Evolutionary conservation across 1,140 invertebrate genomes (phyloP).

Genomic region (Drosophila subpulchrella): DNA sequence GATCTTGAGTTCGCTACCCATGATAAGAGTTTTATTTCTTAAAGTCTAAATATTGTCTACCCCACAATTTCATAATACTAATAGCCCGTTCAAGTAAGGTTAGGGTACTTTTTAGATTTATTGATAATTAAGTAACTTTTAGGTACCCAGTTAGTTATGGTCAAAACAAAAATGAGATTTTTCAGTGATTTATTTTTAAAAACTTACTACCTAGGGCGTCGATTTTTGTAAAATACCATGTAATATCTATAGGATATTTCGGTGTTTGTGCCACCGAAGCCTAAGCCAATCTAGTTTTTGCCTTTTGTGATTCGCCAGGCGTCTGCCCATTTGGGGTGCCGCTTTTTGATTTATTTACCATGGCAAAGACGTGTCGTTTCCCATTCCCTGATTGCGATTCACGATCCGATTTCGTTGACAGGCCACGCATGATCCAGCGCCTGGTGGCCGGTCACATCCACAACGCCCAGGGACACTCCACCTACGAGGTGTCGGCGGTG

Average conservation of each 20-base stretch:
- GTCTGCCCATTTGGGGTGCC: constrained; percentile 6
- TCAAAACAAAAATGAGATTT: no score
- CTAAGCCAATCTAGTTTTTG: not conserved
- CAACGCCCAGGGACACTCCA: constrained; percentile 73
- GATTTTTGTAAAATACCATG: no score
- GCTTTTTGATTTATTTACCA: constrained; percentile 14
- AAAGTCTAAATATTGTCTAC: no score
- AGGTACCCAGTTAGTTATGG: no score
- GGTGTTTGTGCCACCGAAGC: not conserved
- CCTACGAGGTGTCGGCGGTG: constrained; percentile 72
- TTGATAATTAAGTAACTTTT: no score
- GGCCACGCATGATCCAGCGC: constrained; percentile 86
- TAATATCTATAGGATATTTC: not conserved
- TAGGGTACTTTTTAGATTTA: no score
- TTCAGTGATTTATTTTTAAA: no score
- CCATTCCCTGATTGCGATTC: not conserved
- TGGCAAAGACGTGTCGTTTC: not conserved
- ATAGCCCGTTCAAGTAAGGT: no score
- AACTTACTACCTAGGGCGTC: no score
- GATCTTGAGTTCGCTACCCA: no score
- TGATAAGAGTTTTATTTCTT: no score
- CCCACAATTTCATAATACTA: no score
- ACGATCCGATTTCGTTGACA: constrained; percentile 51
- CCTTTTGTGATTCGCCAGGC: not conserved
- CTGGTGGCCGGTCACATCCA: constrained; percentile 88